A percentile compares a stretch with the other conserved stretches of the same genome.
Evolutionary conservation across 1,140 invertebrate species (phyloP).

Genomic region (Zaprionus davidi): DNA sequence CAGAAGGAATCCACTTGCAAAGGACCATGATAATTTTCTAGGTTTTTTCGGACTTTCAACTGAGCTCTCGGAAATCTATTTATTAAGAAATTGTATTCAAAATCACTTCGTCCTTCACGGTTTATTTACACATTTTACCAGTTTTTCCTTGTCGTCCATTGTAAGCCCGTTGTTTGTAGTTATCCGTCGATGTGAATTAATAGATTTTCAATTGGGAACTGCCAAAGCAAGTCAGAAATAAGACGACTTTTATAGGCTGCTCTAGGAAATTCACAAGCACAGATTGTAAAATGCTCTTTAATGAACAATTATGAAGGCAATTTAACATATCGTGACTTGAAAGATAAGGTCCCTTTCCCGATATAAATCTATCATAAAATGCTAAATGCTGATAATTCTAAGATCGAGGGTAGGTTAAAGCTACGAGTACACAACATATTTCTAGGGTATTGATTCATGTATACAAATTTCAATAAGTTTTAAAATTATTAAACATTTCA

Average conservation of each 20-base stretch:
- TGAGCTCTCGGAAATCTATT: neutral
- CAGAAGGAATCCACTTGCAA: constrained; percentile 58
- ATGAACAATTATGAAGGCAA: constrained; percentile 15
- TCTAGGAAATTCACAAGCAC: neutral
- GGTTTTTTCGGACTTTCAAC: neutral
- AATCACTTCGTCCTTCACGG: neutral
- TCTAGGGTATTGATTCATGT: neutral
- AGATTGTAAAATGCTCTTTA: neutral
- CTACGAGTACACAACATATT: neutral
- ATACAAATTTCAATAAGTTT: neutral
- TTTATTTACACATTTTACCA: constrained; percentile 9
- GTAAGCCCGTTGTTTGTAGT: no score
- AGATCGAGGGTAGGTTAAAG: neutral
- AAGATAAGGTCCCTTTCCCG: neutral
- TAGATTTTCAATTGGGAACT: constrained; percentile 4
- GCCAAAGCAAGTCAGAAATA: neutral
- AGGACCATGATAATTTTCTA: constrained; percentile 48
- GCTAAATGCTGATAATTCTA: neutral
- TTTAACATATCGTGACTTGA: constrained; percentile 4
- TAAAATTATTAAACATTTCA: neutral
- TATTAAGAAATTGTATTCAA: neutral
- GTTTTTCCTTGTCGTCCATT: constrained; percentile 31
- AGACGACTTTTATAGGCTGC: neutral
- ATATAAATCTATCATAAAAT: neutral
- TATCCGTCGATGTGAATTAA: neutral